These are phyloP conservation scores for Muraenolepis orangiensis DNA, from an alignment of 2,797 vertebrate genomes.

Conservation along the genomic window DNA sequence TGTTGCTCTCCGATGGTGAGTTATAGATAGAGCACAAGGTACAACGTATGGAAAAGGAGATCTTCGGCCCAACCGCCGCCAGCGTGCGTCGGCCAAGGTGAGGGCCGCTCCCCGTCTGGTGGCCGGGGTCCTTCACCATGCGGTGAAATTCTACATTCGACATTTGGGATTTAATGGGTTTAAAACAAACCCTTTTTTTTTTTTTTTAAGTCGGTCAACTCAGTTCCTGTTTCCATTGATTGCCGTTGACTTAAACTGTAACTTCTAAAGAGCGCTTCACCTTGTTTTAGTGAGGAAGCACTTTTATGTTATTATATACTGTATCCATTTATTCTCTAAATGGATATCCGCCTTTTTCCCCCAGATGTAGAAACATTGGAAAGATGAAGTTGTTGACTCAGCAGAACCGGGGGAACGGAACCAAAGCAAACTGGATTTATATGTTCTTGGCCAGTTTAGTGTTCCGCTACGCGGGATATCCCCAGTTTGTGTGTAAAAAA, in stretches of 20 bases:
- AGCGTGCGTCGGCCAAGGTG: background rate
- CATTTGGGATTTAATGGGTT: too few relatives aligned
- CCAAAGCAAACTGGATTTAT: background rate
- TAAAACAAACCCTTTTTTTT: too few relatives aligned
- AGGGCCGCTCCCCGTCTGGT: background rate
- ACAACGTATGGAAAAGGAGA: constrained; percentile 26
- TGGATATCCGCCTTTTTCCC: background rate
- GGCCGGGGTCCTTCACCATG: background rate
- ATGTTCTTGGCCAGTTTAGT: background rate
- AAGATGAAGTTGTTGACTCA: constrained; percentile 1
- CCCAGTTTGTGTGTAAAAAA: background rate
- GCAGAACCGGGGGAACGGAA: background rate
- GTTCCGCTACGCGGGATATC: background rate
- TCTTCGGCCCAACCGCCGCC: background rate
- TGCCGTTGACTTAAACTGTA: background rate
- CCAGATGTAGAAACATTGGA: background rate
- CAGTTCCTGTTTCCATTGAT: background rate
- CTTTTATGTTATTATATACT: background rate
- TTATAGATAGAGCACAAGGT: constrained; percentile 63
- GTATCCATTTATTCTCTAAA: background rate
- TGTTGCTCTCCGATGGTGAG: constrained; percentile 53
- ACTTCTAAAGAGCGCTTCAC: background rate
- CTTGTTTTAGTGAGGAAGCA: background rate
- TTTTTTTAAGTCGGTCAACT: too few relatives aligned
- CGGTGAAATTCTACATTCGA: background rate